Conservation (phyloP, 2,888 invertebrate species). For the Periphyllus acericola region DNA sequence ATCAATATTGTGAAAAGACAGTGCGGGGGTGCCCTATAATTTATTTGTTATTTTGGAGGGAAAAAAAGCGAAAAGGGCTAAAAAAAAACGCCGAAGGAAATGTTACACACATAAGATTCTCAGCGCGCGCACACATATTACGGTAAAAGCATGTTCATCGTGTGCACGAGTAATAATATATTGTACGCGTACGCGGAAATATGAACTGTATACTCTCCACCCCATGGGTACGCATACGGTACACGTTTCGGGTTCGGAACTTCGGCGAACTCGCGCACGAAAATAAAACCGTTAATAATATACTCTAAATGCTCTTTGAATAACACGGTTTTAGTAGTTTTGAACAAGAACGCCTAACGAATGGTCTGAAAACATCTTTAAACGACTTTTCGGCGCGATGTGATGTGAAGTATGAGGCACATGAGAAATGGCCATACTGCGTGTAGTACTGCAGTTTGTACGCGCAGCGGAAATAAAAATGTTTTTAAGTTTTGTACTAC, state of each 20-base stretch:
- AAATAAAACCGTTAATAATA: not conserved
- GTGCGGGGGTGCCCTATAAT: constrained; percentile 30
- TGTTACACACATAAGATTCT: not conserved
- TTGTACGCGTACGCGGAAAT: not conserved
- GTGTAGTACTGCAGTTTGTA: no score
- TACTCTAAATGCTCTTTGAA: not conserved
- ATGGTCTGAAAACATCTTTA: not conserved
- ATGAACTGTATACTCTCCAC: not conserved
- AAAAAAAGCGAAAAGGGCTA: no score
- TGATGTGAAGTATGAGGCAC: not conserved
- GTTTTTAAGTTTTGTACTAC: no score
- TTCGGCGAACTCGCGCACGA: not conserved
- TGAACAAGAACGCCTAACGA: not conserved
- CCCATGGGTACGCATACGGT: not conserved
- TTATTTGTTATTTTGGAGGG: constrained; percentile 3
- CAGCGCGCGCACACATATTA: not conserved
- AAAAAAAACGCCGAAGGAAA: not conserved
- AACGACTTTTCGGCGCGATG: not conserved
- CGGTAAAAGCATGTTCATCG: no score
- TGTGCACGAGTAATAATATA: not conserved
- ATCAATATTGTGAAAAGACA: constrained; percentile 46
- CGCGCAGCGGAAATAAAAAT: no score
- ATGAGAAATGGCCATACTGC: not conserved
- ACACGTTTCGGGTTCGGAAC: not conserved
- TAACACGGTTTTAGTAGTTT: not conserved